These are phyloP conservation scores for Chalcis sispes DNA, from an alignment of 2,888 invertebrate species.

Conservation along the genomic window DNA sequence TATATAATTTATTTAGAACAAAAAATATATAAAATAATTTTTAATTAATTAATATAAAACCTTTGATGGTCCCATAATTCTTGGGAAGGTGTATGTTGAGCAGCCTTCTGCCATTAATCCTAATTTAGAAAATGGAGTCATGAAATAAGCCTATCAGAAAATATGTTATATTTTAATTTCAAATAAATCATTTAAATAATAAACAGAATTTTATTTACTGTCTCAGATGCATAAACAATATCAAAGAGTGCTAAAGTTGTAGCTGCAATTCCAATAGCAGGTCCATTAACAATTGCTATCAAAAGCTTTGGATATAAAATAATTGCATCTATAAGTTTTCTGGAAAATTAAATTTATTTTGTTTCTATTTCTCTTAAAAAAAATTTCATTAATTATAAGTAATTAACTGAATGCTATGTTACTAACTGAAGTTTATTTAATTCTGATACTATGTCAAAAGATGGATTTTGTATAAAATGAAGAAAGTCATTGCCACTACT, in stretches of 20 bases:
- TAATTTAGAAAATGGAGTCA: conserved; percentile 90
- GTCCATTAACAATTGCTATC: conserved; percentile 94
- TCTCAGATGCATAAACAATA: conserved; percentile 91
- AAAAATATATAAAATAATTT: not conserved
- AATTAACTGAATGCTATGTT: too few species aligned
- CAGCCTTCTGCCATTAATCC: conserved; percentile 94
- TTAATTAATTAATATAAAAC: conserved; percentile 70
- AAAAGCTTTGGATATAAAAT: conserved; percentile 93
- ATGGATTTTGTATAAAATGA: conserved; percentile 29
- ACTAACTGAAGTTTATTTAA: conserved; percentile 12
- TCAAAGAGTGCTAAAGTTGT: conserved; percentile 92
- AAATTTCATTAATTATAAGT: not conserved
- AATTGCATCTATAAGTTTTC: conserved; percentile 84
- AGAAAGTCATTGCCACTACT: conserved; percentile 90
- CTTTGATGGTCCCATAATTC: conserved; percentile 88
- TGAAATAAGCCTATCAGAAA: conserved; percentile 85
- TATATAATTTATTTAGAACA: not conserved
- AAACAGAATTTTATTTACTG: conserved; percentile 75
- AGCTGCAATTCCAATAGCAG: conserved; percentile 93
- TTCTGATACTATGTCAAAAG: not conserved
- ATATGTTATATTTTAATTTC: not conserved
- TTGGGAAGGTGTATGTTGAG: conserved; percentile 90
- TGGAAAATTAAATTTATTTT: conserved; percentile 69
- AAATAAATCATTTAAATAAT: conserved; percentile 11
- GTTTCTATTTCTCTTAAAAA: too few species aligned